phyloP scores from a whole-genome alignment of 2,113 vertebrate genomes.

The Pollimyrus isidori region DNA sequence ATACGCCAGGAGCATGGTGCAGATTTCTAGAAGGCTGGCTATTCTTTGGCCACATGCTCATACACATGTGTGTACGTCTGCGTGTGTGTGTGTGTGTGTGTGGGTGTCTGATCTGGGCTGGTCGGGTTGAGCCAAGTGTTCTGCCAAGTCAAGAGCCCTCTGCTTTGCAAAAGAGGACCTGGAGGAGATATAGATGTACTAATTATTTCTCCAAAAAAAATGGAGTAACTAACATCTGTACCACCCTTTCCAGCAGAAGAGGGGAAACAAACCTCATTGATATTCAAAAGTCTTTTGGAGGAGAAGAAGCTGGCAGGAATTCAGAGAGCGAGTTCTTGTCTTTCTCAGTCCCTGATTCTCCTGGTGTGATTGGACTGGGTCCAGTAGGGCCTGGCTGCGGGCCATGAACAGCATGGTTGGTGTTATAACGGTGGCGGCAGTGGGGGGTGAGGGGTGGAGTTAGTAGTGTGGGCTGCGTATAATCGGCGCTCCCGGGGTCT shows the following conservation, averaged over 20 bases:
- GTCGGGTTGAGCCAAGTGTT: neutral
- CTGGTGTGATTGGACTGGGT: constrained; percentile 8
- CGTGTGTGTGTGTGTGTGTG: neutral
- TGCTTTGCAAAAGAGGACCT: constrained; percentile 34
- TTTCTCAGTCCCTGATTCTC: constrained; percentile 10
- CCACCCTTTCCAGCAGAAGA: constrained; percentile 29
- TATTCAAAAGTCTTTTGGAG: constrained; percentile 39
- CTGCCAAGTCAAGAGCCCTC: constrained; percentile 32
- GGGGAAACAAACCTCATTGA: constrained; percentile 40
- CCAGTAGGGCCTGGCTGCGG: constrained; percentile 6
- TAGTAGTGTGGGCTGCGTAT: neutral
- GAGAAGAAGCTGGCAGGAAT: constrained; percentile 27
- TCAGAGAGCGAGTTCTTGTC: neutral
- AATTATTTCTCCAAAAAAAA: constrained; percentile 30
- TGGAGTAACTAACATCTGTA: neutral
- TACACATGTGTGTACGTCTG: neutral
- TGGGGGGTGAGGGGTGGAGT: neutral
- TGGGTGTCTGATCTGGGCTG: neutral
- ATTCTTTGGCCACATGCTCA: neutral
- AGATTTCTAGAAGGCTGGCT: neutral
- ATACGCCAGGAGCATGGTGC: neutral
- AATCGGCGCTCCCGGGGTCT: neutral
- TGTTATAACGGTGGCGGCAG: neutral
- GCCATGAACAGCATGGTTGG: neutral
- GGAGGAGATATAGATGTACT: constrained; percentile 41